Conservation (phyloP, 2,113 vertebrate genomes). For the Cariama cristata region DNA sequence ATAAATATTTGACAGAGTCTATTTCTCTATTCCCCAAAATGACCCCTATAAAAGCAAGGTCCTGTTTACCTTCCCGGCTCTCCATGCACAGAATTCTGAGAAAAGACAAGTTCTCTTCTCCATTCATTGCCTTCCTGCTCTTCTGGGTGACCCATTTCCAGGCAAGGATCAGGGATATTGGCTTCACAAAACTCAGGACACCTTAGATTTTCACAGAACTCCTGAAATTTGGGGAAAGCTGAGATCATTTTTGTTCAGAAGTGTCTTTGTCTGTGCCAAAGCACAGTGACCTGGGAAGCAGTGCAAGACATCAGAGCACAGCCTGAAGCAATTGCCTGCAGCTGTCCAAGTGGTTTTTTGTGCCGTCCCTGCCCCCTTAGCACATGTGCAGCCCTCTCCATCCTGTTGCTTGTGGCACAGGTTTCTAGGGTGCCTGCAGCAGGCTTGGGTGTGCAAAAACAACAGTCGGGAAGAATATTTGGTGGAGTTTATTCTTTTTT, state of each 20-base stretch:
- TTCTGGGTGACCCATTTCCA: slow-evolving; percentile 29
- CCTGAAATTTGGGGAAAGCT: background rate
- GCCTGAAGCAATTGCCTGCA: background rate
- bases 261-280: background rate
- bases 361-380: background rate
- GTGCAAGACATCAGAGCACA: background rate
- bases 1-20: slow-evolving; percentile 62
- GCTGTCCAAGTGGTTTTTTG: background rate
- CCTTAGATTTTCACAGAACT: background rate
- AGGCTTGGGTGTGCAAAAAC: background rate
- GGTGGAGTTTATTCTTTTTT: background rate
- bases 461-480: background rate
- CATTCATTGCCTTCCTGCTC: background rate
- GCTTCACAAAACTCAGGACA: background rate
- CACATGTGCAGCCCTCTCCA: background rate
- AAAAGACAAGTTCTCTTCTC: background rate
- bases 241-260: background rate
- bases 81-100: background rate
- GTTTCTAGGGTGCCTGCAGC: background rate
- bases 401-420: background rate
- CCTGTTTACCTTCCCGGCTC: slow-evolving; percentile 29
- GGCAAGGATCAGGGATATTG: background rate
- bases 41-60: slow-evolving; percentile 56
- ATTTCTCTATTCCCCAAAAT: slow-evolving; percentile 38
- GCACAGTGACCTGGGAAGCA: background rate